phyloP scores from a whole-genome alignment of 2,797 vertebrate genomes.

The Sebastes minor region DNA sequence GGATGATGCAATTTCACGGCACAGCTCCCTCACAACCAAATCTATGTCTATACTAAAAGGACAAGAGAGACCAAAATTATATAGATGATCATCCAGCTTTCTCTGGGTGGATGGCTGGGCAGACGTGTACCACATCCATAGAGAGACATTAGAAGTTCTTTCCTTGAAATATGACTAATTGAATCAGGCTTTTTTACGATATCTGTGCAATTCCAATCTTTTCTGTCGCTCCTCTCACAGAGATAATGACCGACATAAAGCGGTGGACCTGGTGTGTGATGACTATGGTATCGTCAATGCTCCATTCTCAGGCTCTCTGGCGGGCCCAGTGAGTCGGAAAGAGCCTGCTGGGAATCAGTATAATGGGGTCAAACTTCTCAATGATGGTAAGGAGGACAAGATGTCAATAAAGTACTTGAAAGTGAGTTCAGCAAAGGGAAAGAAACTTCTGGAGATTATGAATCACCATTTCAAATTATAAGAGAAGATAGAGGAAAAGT shows the following conservation, averaged over 20 bases:
- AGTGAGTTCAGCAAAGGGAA: background rate
- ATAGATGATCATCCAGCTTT: background rate
- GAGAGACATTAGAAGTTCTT: background rate
- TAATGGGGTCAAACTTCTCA: slow-evolving; percentile 81
- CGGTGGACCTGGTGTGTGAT: slow-evolving; percentile 73
- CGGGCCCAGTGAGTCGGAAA: slow-evolving; percentile 75
- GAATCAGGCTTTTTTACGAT: background rate
- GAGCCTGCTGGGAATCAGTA: slow-evolving; percentile 75
- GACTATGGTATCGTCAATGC: slow-evolving; percentile 75
- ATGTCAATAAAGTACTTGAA: background rate
- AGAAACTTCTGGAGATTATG: background rate
- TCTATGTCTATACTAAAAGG: background rate
- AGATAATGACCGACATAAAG: slow-evolving; percentile 49
- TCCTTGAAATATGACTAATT: slow-evolving; percentile 5
- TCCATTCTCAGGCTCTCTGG: slow-evolving; percentile 82
- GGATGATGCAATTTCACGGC: background rate
- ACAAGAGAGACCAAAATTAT: background rate
- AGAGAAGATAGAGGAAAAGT: background rate
- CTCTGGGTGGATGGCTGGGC: background rate
- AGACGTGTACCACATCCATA: background rate
- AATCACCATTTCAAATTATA: background rate
- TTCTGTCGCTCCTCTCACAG: slow-evolving; percentile 40
- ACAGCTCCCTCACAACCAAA: background rate
- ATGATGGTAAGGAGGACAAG: slow-evolving; percentile 65
- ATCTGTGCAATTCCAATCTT: background rate